phyloP scores from a whole-genome alignment of 2,113 vertebrate genomes.

The Scolopax mira region DNA sequence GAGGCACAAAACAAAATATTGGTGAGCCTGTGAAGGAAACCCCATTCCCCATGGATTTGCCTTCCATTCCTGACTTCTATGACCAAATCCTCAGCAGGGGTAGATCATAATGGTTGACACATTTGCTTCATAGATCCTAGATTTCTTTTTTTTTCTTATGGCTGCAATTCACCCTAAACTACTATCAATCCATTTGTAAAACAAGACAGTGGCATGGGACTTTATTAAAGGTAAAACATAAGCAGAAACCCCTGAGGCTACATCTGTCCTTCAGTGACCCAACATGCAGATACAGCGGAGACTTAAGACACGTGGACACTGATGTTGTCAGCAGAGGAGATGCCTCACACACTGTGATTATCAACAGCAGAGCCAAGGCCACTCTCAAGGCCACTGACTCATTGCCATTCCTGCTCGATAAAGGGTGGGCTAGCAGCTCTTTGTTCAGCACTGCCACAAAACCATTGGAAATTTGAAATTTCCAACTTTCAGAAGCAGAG shows the following conservation, averaged over 20 bases:
- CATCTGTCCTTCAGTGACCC: background rate
- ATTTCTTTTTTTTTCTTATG: background rate
- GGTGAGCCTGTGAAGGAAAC: background rate
- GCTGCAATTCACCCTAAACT: background rate
- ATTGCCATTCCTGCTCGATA: background rate
- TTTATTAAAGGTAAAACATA: background rate
- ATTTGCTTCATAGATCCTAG: background rate
- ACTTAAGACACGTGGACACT: rapidly evolving
- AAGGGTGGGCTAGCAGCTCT: background rate
- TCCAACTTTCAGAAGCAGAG: background rate
- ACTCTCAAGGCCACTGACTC: background rate
- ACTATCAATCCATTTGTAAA: background rate
- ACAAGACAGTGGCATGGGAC: background rate
- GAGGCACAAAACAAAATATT: background rate
- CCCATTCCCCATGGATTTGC: background rate
- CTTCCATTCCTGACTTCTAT: background rate
- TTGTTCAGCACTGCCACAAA: background rate
- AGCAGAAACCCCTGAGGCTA: background rate
- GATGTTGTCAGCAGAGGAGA: rapidly evolving
- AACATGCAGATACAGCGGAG: background rate
- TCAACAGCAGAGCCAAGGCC: background rate
- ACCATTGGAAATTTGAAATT: background rate
- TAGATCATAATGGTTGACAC: too few relatives aligned
- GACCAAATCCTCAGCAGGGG: background rate
- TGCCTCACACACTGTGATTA: rapidly evolving